Percentiles rank a stretch among this genome's conserved stretches.
phyloP scores from a whole-genome alignment of 2,888 invertebrate species.

The Zhuqinia jingwanae region DNA sequence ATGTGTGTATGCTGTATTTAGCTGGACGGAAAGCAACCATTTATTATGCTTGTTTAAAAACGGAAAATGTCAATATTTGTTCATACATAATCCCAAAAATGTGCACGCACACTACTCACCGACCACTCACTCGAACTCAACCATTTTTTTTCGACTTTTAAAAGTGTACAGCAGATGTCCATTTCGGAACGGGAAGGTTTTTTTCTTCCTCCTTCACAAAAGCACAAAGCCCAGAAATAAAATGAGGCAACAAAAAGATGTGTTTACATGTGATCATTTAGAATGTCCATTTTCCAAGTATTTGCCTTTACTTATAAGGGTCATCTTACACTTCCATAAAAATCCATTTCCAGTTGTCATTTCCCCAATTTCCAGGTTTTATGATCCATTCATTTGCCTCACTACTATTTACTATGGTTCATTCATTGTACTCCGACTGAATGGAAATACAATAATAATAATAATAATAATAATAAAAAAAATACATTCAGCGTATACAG shows the following conservation, averaged over 20 bases:
- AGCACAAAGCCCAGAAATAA: too few species aligned
- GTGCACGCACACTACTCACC: background rate
- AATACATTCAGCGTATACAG: background rate
- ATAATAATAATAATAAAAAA: too few species aligned
- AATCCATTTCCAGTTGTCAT: slow-evolving; percentile 69
- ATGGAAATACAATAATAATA: too few species aligned
- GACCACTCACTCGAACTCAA: background rate
- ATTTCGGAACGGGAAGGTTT: background rate
- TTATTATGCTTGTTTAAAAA: slow-evolving; percentile 55
- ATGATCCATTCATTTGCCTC: slow-evolving; percentile 76
- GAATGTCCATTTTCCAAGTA: slow-evolving; percentile 68
- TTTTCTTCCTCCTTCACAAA: background rate
- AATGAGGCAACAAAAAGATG: too few species aligned
- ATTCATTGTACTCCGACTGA: slow-evolving; percentile 18
- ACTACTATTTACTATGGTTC: background rate
- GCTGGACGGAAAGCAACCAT: slow-evolving; percentile 43
- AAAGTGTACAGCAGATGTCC: slow-evolving; percentile 66
- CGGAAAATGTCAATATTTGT: slow-evolving; percentile 68
- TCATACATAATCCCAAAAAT: slow-evolving; percentile 58
- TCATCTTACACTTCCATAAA: slow-evolving; percentile 70
- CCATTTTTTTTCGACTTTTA: slow-evolving; percentile 28
- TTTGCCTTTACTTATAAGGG: slow-evolving; percentile 66
- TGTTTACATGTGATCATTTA: slow-evolving; percentile 30
- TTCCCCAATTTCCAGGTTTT: slow-evolving; percentile 73
- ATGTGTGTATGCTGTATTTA: background rate